Evolutionary conservation across 2,113 vertebrate species (phyloP).

Genomic region (Campylomormyrus numenius): DNA sequence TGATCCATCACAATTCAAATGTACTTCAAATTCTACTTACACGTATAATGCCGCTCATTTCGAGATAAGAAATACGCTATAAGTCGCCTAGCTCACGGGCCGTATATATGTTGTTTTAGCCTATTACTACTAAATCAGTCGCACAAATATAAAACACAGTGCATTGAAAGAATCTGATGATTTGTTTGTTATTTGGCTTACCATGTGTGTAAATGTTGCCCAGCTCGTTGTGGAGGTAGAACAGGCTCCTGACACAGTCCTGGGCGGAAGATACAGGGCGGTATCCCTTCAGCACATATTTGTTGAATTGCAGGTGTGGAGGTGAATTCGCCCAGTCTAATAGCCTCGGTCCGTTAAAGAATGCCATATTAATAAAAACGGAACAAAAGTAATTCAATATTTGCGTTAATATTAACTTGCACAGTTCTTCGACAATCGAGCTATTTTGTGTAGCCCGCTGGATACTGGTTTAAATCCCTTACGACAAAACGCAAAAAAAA

Average conservation of each 20-base stretch:
- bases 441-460: not conserved
- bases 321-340: conserved; percentile 77
- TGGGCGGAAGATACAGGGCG: conserved; percentile 69
- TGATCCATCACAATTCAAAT: not conserved
- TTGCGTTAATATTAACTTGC: not conserved
- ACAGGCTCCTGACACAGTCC: conserved; percentile 75
- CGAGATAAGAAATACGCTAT: not conserved
- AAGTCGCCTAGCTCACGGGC: not conserved
- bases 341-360: conserved; percentile 66
- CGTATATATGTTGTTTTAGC: not conserved
- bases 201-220: conserved; percentile 89
- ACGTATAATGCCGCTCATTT: not conserved
- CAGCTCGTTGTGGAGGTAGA: conserved; percentile 86
- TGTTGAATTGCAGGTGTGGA: conserved; percentile 81
- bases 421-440: not conserved
- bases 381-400: not conserved
- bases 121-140: not conserved
- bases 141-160: not conserved
- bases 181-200: conserved; percentile 45
- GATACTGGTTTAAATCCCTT: not conserved
- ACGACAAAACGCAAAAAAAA: not conserved
- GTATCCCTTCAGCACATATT: conserved; percentile 80
- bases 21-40: not conserved
- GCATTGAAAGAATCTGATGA: not conserved
- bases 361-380: conserved; percentile 53